Percentiles rank a stretch among this genome's conserved stretches.
Conservation (phyloP, 1,140 invertebrate genomes). For the Melitaea cinxia region DNA sequence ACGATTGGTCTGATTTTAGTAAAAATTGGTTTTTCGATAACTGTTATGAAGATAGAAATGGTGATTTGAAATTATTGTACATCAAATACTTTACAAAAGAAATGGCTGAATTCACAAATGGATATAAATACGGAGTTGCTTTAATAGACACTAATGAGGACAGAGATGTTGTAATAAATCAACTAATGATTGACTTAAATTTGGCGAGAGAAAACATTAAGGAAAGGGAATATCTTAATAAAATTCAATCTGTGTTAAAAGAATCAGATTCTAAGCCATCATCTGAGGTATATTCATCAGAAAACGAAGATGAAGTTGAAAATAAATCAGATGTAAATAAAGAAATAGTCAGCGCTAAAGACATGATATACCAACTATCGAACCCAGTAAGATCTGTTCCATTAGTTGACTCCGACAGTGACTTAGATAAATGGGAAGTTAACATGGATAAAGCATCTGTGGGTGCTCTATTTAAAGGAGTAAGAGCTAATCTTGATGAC, state of each 20-base stretch:
- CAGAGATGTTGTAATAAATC: constrained; percentile 61
- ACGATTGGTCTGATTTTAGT: constrained; percentile 63
- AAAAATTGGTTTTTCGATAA: constrained; percentile 66
- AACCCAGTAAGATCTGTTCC: constrained; percentile 48
- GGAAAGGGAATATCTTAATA: constrained; percentile 56
- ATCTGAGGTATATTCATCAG: constrained; percentile 10
- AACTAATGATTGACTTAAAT: constrained; percentile 61
- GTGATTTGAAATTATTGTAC: constrained; percentile 59
- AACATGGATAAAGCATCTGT: constrained; percentile 34
- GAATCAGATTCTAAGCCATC: constrained; percentile 4
- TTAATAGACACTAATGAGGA: constrained; percentile 62
- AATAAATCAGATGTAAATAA: constrained; percentile 1
- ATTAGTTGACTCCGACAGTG: constrained; percentile 46
- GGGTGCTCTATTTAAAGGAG: constrained; percentile 35
- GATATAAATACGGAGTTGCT: constrained; percentile 67
- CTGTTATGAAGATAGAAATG: constrained; percentile 47
- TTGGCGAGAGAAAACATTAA: constrained; percentile 51
- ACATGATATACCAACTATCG: constrained; percentile 9
- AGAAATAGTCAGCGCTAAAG: background rate
- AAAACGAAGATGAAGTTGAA: constrained; percentile 8
- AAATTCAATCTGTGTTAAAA: constrained; percentile 24
- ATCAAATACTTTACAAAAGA: constrained; percentile 68
- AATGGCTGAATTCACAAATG: constrained; percentile 57
- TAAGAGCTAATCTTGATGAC: background rate
- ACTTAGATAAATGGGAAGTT: constrained; percentile 51